Conservation (phyloP, 1,140 invertebrate genomes). For the Macrobrachium rosenbergii region DNA sequence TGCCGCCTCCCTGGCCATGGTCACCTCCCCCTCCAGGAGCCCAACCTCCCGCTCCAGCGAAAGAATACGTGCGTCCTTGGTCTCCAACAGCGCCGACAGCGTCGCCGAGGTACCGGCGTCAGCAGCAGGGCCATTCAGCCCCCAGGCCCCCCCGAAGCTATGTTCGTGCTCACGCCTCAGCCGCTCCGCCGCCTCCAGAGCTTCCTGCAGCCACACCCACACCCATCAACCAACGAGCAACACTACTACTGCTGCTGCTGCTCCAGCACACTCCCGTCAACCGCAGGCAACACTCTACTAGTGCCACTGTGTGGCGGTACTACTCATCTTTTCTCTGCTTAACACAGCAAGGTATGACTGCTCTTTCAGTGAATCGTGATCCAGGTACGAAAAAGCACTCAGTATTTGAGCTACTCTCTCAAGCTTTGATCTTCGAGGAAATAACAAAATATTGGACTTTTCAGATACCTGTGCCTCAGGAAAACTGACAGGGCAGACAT, state of each 20-base stretch:
- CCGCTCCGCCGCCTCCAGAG: slow-evolving; percentile 59
- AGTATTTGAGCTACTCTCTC: neutral
- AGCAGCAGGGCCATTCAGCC: slow-evolving; percentile 70
- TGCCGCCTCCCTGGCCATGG: slow-evolving; percentile 75
- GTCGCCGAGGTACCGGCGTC: slow-evolving; percentile 79
- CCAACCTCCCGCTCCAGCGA: slow-evolving; percentile 86
- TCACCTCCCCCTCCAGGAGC: slow-evolving; percentile 74
- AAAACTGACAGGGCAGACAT: too few relatives aligned
- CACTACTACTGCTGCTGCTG: slow-evolving; percentile 10
- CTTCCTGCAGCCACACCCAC: slow-evolving; percentile 64
- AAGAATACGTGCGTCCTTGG: slow-evolving; percentile 86
- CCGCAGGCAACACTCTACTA: slow-evolving; percentile 56
- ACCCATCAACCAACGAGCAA: slow-evolving; percentile 56
- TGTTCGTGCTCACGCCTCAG: slow-evolving; percentile 62
- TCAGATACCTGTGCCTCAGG: too few relatives aligned
- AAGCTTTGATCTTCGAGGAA: too few relatives aligned
- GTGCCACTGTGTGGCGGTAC: slow-evolving; percentile 43
- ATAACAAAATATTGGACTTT: too few relatives aligned
- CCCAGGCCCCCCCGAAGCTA: slow-evolving; percentile 62
- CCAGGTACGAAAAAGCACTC: neutral
- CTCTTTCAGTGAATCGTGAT: slow-evolving; percentile 25
- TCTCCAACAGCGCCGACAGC: slow-evolving; percentile 83
- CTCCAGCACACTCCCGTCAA: slow-evolving; percentile 20
- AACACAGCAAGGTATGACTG: slow-evolving; percentile 22
- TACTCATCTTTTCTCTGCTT: slow-evolving; percentile 27